These are phyloP conservation scores for Elanus axillaris DNA, from an alignment of 2,113 vertebrate genomes.

Conservation along the genomic window DNA sequence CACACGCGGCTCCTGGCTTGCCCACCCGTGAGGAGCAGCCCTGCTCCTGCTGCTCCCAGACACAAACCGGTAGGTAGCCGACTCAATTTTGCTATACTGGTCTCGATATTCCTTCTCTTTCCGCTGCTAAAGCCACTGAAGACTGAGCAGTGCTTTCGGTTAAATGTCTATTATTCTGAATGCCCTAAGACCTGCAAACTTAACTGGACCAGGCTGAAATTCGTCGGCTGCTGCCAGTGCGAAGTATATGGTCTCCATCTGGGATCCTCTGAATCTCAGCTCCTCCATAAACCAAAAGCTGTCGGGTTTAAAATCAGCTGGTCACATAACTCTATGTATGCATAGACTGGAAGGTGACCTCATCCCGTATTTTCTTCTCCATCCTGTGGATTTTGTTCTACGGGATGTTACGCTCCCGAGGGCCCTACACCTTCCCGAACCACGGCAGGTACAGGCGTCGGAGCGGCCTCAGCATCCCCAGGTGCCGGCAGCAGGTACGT, in stretches of 20 bases:
- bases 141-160: neutral
- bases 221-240: neutral
- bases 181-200: neutral
- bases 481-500: neutral
- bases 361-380: neutral
- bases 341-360: neutral
- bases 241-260: neutral
- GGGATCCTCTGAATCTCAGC: neutral
- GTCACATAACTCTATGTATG: neutral
- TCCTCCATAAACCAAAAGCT: neutral
- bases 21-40: neutral
- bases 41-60: neutral
- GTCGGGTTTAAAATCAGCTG: neutral
- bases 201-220: neutral
- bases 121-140: neutral
- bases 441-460: no score
- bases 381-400: neutral
- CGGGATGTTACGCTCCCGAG: accelerated
- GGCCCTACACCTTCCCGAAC: neutral
- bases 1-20: accelerated
- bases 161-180: neutral
- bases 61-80: neutral
- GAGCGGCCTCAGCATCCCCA: neutral
- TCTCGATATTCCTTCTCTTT: neutral
- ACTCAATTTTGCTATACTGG: neutral